Percentiles rank a stretch among this genome's conserved stretches.
Conservation (phyloP, 2,888 invertebrate genomes). For the Clanis bilineata region DNA sequence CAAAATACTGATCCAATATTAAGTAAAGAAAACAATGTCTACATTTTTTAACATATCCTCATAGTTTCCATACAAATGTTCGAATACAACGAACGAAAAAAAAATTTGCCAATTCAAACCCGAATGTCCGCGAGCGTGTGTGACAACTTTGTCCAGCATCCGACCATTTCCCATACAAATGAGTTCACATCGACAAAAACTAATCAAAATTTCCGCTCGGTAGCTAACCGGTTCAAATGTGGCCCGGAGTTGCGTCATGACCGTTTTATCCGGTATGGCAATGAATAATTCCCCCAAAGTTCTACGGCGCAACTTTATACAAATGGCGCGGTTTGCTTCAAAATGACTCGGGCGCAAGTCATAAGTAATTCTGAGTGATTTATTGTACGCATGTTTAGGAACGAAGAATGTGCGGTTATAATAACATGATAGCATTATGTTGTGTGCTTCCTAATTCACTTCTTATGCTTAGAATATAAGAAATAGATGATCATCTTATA, state of each 20-base stretch:
- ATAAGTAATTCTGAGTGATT: constrained; percentile 27
- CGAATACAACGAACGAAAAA: background rate
- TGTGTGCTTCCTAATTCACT: background rate
- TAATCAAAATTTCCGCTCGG: constrained; percentile 27
- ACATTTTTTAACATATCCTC: too few relatives aligned
- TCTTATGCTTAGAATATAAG: too few relatives aligned
- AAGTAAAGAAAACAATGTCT: too few relatives aligned
- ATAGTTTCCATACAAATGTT: background rate
- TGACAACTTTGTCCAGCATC: constrained; percentile 2
- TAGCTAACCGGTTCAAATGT: constrained; percentile 24
- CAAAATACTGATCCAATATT: too few relatives aligned
- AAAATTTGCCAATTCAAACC: background rate
- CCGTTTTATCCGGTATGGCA: constrained; percentile 57
- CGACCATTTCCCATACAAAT: constrained; percentile 14
- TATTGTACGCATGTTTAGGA: background rate
- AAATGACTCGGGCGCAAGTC: constrained; percentile 38
- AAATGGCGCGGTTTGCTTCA: constrained; percentile 59
- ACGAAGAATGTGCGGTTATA: too few relatives aligned
- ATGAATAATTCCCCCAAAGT: constrained; percentile 73
- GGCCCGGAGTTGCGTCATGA: constrained; percentile 43
- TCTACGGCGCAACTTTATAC: constrained; percentile 63
- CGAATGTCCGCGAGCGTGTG: background rate
- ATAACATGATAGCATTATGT: background rate
- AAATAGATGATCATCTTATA: too few relatives aligned
- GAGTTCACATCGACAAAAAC: constrained; percentile 18